A percentile compares a stretch with the other conserved stretches of the same genome.
Conservation (phyloP, 35 echinoderm and acorn worm genomes). For the Apostichopus parvimensis region DNA sequence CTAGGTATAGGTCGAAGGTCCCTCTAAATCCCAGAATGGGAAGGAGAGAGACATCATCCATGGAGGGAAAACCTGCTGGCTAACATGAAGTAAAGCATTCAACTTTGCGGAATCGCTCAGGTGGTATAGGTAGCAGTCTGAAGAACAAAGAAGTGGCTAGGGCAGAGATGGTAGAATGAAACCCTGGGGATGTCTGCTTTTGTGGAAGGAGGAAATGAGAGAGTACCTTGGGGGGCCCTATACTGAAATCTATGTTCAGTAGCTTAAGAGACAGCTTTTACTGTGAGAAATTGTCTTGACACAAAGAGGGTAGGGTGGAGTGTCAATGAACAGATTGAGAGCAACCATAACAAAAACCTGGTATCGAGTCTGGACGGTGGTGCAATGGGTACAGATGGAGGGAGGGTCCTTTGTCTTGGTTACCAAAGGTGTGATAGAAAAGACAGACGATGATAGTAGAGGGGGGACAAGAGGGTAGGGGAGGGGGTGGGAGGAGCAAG, state of each 20-base stretch:
- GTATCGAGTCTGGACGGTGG: not conserved
- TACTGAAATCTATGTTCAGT: not conserved
- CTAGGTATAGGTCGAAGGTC: constrained; percentile 49
- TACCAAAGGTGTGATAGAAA: not conserved
- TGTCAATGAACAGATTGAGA: not conserved
- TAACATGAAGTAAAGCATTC: not conserved
- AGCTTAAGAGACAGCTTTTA: not conserved
- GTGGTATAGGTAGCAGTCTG: constrained; percentile 29
- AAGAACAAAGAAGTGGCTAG: constrained; percentile 21
- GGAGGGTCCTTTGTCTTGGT: not conserved
- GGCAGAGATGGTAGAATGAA: not conserved
- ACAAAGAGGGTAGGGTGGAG: constrained; percentile 1
- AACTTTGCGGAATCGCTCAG: constrained; percentile 19
- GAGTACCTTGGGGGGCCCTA: constrained; percentile 20
- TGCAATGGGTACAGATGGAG: no score
- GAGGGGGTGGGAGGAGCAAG: no score
- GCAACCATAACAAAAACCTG: not conserved
- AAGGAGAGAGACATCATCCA: not conserved
- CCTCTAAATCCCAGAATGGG: not conserved
- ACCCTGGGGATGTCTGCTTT: constrained; percentile 11
- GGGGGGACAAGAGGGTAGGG: not conserved
- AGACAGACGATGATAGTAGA: not conserved
- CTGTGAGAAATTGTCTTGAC: constrained; percentile 4
- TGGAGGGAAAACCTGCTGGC: not conserved
- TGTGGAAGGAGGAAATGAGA: constrained; percentile 29